Evolutionary conservation across 2,888 invertebrate species (phyloP), one percentile per base, ranked within the genome.

Genomic region (Eupeodes luniger): DNA sequence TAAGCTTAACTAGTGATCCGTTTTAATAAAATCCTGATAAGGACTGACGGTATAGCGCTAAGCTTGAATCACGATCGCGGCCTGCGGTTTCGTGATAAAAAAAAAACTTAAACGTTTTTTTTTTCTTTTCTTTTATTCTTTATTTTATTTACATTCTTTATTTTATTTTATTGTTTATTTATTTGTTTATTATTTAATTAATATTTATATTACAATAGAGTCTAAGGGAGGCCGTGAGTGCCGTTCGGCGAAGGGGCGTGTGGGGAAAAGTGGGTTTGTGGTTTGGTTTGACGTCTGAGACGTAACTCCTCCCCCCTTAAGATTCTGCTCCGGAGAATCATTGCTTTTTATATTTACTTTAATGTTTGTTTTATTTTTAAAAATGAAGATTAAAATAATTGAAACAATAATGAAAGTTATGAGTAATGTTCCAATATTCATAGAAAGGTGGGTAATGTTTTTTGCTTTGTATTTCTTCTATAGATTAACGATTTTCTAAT

Each of bases 401-500:
- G 12, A 10, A n/a, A 40, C 51, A 19, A 49, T n/a, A 49, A 27
- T 36, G 2, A n/a, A 5, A 36, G 53, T 40, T 61, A 55, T 53
- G 40, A 61, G 11, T 0, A 61, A 44, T 4, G 19, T 64, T 64
- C 53, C 55, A 79, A 79, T 49, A 69, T 62, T 61, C 47, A 57
- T 70, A 9, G n/a, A 47, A 55, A 64, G 6, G 10, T 64, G 64
- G 9, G 44, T 34, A 5, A 27, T 53, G 34, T 49, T 62, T 34
- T 12, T 64, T 12, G 66, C 4, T 11, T 55, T 80, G 64, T 36
- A 72, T 72, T 57, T 72, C 64, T 49, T 66, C 62, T 36, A 80
- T 70, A 3, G 57, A 6, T 19, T 49, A 72, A 0, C 80, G 64
- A 36, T 81, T 81, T 75, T 74, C 72, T 53, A 80, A 1, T 5